These are phyloP conservation scores for Arrhamphus sclerolepis DNA, from an alignment of 2,797 vertebrate genomes.

Conservation along the genomic window DNA sequence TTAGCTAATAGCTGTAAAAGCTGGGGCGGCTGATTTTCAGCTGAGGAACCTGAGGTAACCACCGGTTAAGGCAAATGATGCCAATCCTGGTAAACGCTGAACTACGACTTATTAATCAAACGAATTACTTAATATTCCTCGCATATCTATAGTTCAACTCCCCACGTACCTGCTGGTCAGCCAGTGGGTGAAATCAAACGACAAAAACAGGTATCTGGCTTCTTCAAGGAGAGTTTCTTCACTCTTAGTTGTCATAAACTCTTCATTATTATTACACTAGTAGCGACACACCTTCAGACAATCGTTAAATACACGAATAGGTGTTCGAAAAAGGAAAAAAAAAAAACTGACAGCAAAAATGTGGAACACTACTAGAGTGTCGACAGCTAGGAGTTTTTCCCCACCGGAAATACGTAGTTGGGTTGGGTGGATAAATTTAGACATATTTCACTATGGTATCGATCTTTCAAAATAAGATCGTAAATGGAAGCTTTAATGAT, in stretches of 20 bases:
- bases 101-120: background rate
- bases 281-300: background rate
- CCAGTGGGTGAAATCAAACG: constrained; percentile 18
- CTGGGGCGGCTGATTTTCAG: constrained; percentile 51
- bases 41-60: constrained; percentile 36
- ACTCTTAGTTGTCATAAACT: constrained; percentile 13
- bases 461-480: constrained; percentile 13
- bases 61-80: background rate
- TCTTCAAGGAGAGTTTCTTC: constrained; percentile 10
- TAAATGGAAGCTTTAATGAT: no score
- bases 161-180: constrained; percentile 50
- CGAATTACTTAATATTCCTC: background rate
- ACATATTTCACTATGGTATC: background rate
- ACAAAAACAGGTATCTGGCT: constrained; percentile 7
- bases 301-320: background rate
- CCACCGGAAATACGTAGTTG: constrained; percentile 12
- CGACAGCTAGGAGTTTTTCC: background rate
- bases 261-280: background rate
- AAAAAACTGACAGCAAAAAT: background rate
- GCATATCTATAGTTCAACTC: background rate
- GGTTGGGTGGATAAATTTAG: background rate
- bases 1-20: constrained; percentile 12
- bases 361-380: no score
- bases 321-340: fast-evolving
- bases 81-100: constrained; percentile 17